Evolutionary conservation across 2,888 invertebrate species (phyloP), one percentile per base, ranked within the genome.

Genomic region (Cyaniris semiargus): DNA sequence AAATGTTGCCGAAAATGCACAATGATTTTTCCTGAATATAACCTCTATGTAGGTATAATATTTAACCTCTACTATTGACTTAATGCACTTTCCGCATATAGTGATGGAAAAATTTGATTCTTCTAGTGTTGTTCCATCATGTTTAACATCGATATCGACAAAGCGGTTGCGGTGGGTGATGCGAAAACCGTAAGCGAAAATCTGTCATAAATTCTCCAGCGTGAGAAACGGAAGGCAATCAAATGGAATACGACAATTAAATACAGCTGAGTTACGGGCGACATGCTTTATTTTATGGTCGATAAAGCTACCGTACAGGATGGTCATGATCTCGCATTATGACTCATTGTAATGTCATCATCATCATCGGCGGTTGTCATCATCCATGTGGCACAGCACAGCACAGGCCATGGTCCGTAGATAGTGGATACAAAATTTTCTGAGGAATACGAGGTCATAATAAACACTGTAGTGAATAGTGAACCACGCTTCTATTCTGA

Each of bases 211-310:
- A 66, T 27, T 31, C 27, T 27, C 15, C 66, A 27, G 66, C 66
- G 66, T 66, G 66, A 66, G 66, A 66, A 66, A 66, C 66, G 66
- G 66, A 66, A 66, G 66, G 66, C 66, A 66, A 66, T 66, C 66
- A 66, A 66, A 66, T 66, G 66, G 66, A 66, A 66, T 66, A 66
- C 66, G 23, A 66, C 66, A 66, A 66, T 66, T 66, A 66, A 66
- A 66, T 66, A 27, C 66, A 27, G 15, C 66, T 66, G 66, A 66
- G 27, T 66, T 66, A 66, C 66, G 66, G 66, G 66, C 27, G 66
- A 66, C 66, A 27, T 66, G 66, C 66, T 27, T 60, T 66, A 66
- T 66, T 66, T 66, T 66, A 66, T 66, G 66, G 66, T 18, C 66
- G 66, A 66, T 66, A 66, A 66, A 66, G 27, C 66, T 66, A 66